Evolutionary conservation across 2,113 vertebrate species (phyloP), one percentile per base, ranked within the genome.

Genomic region (Oxygymnocypris stewartii): DNA sequence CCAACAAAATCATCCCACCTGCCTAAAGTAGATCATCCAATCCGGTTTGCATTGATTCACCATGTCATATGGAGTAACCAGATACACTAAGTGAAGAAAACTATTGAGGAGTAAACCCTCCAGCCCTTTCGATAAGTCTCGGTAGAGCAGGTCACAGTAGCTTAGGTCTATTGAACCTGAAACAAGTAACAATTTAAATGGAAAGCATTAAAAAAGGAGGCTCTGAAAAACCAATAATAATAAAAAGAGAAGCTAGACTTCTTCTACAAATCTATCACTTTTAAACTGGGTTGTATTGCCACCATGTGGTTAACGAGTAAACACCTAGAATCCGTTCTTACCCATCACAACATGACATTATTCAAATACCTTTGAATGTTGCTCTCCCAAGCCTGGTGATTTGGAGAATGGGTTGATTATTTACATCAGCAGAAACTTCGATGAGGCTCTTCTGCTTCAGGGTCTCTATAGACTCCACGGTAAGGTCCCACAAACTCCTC

Each of bases 1-100:
- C 11, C 1, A 14, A 81, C 10, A 23, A 35, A 7, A 54, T 9
- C 4, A 9, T 51, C 85, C 85, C 82, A 99, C 98, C 97, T 98
- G 97, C 87, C 94, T 94, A 90, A 97, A 95, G 90, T 95, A 99
- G 59, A 96, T 88, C 96, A 97, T 99, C 98, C 98, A 99, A 12
- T 99, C 94, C 16, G 98, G 98, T 23, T 91, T 95, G 89, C 95
- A 96, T 85, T 95, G 96, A 4, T 90, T 89, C 71, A 93, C 88
- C 93, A 97, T 84, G 49, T 98, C 96, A 65, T 99, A 99, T 0
- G 98, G 98, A 13, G 97, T 99, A 75, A 96, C 93, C 90, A 99
- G 93, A 91, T 98, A 99, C 0, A 98, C 88, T 49, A 99, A 95
- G 89, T 99, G 98, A 82, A 99, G 94, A 87, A 91, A 93, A 85